Evolutionary conservation across 1,140 invertebrate genomes (phyloP), one percentile per base, ranked within the genome.

Genomic region (Drosophila elegans): DNA sequence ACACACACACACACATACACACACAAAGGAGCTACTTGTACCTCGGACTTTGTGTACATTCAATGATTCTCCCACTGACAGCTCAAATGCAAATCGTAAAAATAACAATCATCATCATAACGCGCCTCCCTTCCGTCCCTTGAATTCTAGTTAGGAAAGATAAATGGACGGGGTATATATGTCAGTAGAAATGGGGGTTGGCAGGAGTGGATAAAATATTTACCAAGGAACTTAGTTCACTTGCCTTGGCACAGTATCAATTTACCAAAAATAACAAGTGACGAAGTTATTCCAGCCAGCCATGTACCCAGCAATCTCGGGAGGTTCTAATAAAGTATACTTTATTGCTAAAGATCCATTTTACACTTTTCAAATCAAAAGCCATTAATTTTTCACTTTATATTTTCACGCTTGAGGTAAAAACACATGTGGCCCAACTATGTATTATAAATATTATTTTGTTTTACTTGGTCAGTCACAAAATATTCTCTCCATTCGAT

Each of bases 81-180:
- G 45, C 63, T 77, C 52, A 51, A 84, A 85, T 82, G 79, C 74
- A 78, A 82, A 82, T 82, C 53, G 68, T 78, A 74, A 78, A 74
- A 78, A 74, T 68, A 75, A 88, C 80, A 86, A 86, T 80, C 72
- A 68, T 83, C 64, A 84, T 77, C 73, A 79, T 84, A 80, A 73
- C 57, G 61, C 71, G 52, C 36, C 48, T 32, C 34, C 41, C 34
- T 36, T 49, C 39, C 56, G 52, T 38, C 38, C 56, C 11, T 7
- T n/a, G 36, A 53, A 75, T 68, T 51, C 44, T 69, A 69, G 63
- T 76, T 69, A 55, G 63, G 21, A 49, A 51, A 13, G 46, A 53
- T 49, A 10, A 32, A 13, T 59, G 49, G 25, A 46, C 32, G 63
- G 56, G 56, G 71, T 44, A 13, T 53, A 51, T 52, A 74, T 49